These are phyloP conservation scores for Megalonaias nervosa DNA, from an alignment of 1,140 invertebrate genomes.

Conservation along the genomic window DNA sequence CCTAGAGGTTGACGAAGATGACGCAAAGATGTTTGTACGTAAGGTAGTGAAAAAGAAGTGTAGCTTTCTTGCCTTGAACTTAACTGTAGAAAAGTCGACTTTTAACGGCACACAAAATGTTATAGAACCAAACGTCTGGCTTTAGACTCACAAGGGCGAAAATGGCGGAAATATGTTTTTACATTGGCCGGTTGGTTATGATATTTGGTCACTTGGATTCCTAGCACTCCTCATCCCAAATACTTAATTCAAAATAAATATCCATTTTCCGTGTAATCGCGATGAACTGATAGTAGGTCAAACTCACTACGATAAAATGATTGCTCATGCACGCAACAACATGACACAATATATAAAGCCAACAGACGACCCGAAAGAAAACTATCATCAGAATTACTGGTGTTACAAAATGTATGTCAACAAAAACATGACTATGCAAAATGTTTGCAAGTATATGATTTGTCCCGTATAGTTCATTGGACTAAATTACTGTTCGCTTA, in stretches of 20 bases:
- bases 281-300: slow-evolving; percentile 12
- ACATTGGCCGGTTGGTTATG: slow-evolving; percentile 27
- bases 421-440: slow-evolving; percentile 10
- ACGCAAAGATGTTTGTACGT: too few relatives aligned
- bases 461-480: slow-evolving; percentile 31
- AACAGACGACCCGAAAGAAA: not conserved
- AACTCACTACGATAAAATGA: slow-evolving; percentile 5
- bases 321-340: slow-evolving; percentile 12
- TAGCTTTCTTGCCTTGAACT: too few relatives aligned
- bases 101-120: slow-evolving; percentile 12
- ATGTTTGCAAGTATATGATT: slow-evolving; percentile 21
- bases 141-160: slow-evolving; percentile 25
- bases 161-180: slow-evolving; percentile 22
- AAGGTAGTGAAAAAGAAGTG: too few relatives aligned
- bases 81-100: too few relatives aligned
- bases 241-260: slow-evolving; percentile 1
- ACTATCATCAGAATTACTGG: slow-evolving; percentile 32
- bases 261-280: slow-evolving; percentile 18
- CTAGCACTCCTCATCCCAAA: slow-evolving; percentile 1
- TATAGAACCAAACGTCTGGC: slow-evolving; percentile 26
- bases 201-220: slow-evolving; percentile 25
- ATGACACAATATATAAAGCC: slow-evolving; percentile 14
- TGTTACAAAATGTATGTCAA: slow-evolving; percentile 32
- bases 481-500: slow-evolving; percentile 21
- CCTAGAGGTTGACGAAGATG: too few relatives aligned